These are phyloP conservation scores for Ageneiosus marmoratus DNA, from an alignment of 2,113 vertebrate genomes.

Conservation along the genomic window DNA sequence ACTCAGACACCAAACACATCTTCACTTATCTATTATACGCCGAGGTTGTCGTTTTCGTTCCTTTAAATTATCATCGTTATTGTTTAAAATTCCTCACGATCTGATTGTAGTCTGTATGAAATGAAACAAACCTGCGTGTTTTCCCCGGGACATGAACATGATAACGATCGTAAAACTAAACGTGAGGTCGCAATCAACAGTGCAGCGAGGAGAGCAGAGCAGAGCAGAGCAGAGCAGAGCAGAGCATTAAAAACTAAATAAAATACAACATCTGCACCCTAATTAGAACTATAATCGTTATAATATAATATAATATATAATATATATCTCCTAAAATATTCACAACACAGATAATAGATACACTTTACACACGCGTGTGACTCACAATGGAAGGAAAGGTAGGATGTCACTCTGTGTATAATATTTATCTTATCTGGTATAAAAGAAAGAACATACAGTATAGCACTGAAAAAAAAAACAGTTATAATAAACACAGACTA, in stretches of 20 bases:
- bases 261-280: slow-evolving; percentile 36
- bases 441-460: slow-evolving; percentile 54
- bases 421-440: slow-evolving; percentile 41
- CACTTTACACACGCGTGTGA: slow-evolving; percentile 54
- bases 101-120: background rate
- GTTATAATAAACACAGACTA: slow-evolving; percentile 57
- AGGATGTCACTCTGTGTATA: slow-evolving; percentile 49
- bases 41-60: background rate
- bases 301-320: background rate
- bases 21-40: background rate
- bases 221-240: slow-evolving; percentile 51
- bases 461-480: slow-evolving; percentile 48
- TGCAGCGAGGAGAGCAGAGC: slow-evolving; percentile 59
- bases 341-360: slow-evolving; percentile 42
- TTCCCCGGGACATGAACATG: background rate
- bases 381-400: slow-evolving; percentile 40
- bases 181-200: slow-evolving; percentile 56
- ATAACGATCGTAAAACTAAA: slow-evolving; percentile 34
- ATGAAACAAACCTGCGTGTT: background rate
- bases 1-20: background rate
- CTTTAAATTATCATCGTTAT: background rate
- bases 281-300: background rate
- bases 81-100: background rate
- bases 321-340: slow-evolving; percentile 64
- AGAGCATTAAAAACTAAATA: slow-evolving; percentile 63